A percentile compares a stretch with the other conserved stretches of the same genome.
Conservation (phyloP, 1,140 invertebrate species). For the Leptestheria dahalacensis region DNA sequence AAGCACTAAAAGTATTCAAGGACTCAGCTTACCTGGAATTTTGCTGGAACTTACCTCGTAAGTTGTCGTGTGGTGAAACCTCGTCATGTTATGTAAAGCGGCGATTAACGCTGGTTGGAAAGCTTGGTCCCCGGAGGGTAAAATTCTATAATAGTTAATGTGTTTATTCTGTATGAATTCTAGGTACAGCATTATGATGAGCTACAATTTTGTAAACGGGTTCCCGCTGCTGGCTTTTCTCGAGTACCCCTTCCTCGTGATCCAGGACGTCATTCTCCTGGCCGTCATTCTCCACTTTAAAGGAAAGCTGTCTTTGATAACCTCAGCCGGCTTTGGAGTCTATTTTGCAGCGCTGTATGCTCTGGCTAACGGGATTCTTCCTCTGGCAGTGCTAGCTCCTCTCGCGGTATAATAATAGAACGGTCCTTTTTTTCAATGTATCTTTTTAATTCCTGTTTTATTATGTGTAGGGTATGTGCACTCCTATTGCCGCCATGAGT, state of each 20-base stretch:
- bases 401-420: conserved; percentile 19
- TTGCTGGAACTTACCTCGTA: conserved; percentile 22
- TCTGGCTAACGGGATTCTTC: conserved; percentile 16
- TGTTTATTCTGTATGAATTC: conserved; percentile 3
- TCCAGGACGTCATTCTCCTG: conserved; percentile 21
- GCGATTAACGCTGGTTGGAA: too few relatives aligned
- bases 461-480: conserved; percentile 18
- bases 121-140: too few relatives aligned
- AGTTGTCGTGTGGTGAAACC: conserved; percentile 1
- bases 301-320: conserved; percentile 13
- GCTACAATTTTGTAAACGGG: conserved; percentile 20
- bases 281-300: conserved; percentile 18
- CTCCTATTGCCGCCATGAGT: conserved; percentile 21
- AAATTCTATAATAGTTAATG: too few relatives aligned
- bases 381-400: conserved; percentile 15
- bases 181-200: conserved; percentile 22
- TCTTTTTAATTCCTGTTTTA: conserved; percentile 3
- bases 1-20: conserved; percentile 17
- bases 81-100: neutral
- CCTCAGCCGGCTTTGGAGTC: conserved; percentile 16
- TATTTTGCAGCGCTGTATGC: conserved; percentile 20
- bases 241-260: conserved; percentile 21
- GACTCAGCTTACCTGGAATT: conserved; percentile 19
- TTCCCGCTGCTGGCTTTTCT: conserved; percentile 18
- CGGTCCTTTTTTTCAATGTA: conserved; percentile 5